Percentiles rank a stretch among this genome's conserved stretches.
These are phyloP conservation scores for Neosalanx taihuensis DNA, from an alignment of 2,797 vertebrate species.

Conservation along the genomic window DNA sequence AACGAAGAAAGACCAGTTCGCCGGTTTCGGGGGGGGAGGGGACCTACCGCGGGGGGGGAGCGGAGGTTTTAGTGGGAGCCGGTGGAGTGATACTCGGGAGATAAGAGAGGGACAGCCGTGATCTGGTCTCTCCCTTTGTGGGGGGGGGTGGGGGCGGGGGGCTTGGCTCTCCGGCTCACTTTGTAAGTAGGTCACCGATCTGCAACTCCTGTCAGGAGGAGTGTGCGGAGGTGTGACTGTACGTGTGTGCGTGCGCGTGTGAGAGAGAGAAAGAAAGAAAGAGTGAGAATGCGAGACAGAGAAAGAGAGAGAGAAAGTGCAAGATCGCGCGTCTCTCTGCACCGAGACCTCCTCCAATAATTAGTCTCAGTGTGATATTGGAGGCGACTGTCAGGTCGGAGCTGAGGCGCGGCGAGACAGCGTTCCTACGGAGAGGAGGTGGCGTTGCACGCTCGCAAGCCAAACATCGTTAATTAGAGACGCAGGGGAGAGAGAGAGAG, in stretches of 20 bases:
- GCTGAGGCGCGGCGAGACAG: conserved; percentile 66
- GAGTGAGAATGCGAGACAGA: background rate
- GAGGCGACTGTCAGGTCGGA: conserved; percentile 66
- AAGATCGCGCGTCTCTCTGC: conserved; percentile 37
- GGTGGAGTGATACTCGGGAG: background rate
- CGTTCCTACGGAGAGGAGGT: conserved; percentile 63
- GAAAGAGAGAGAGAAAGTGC: conserved; percentile 2
- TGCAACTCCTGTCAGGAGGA: conserved; percentile 67
- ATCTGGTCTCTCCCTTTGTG: background rate
- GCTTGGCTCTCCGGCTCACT: conserved; percentile 43
- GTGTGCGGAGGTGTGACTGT: conserved; percentile 20
- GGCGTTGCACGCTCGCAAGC: conserved; percentile 47
- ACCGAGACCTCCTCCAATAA: conserved; percentile 69
- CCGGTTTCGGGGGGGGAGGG: too few relatives aligned
- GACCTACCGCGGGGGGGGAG: too few relatives aligned
- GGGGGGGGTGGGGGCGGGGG: conserved; percentile 21
- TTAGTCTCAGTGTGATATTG: conserved; percentile 79
- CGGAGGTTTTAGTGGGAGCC: background rate
- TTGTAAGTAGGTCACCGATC: conserved; percentile 55
- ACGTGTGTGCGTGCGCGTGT: background rate
- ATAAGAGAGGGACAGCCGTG: conserved; percentile 21
- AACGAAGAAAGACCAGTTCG: too few relatives aligned
- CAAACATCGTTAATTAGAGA: conserved; percentile 57
- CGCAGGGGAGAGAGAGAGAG: conserved; percentile 5
- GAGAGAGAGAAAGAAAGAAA: too few relatives aligned